A percentile compares a stretch with the other conserved stretches of the same genome.
These are phyloP conservation scores for Apotomis turbidana DNA, from an alignment of 2,888 invertebrate species.

Conservation along the genomic window DNA sequence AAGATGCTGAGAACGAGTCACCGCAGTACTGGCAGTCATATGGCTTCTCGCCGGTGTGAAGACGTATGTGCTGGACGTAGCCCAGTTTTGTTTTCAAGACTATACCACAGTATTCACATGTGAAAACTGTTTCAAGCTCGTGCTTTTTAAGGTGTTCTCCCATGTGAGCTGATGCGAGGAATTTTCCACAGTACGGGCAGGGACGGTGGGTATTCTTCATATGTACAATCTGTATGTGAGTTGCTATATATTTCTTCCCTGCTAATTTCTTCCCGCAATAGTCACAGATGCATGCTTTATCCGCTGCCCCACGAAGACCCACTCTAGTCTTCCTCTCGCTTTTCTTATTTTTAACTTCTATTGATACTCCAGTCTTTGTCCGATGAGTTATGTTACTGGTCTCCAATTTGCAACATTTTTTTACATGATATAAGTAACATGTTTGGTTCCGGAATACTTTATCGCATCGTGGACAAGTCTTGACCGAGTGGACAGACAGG, in stretches of 20 bases:
- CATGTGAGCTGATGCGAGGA: conserved; percentile 71
- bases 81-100: conserved; percentile 66
- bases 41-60: conserved; percentile 73
- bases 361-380: conserved; percentile 56
- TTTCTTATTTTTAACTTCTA: conserved; percentile 58
- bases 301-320: conserved; percentile 63
- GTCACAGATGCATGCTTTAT: conserved; percentile 68
- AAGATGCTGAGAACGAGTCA: conserved; percentile 70
- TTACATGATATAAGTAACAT: conserved; percentile 69
- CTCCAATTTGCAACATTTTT: conserved; percentile 65
- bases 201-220: conserved; percentile 69
- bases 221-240: conserved; percentile 76
- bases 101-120: conserved; percentile 65
- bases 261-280: conserved; percentile 71
- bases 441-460: conserved; percentile 66
- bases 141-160: conserved; percentile 68
- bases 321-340: conserved; percentile 60
- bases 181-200: conserved; percentile 69
- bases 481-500: conserved; percentile 58
- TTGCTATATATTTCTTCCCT: conserved; percentile 66
- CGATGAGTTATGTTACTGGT: conserved; percentile 50
- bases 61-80: conserved; percentile 66
- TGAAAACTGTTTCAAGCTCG: conserved; percentile 49
- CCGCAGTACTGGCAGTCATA: conserved; percentile 67
- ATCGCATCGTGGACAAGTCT: conserved; percentile 68